Base-by-base conservation (phyloP, 2,113 vertebrate genomes). In the Propithecus coquereli region DNA sequence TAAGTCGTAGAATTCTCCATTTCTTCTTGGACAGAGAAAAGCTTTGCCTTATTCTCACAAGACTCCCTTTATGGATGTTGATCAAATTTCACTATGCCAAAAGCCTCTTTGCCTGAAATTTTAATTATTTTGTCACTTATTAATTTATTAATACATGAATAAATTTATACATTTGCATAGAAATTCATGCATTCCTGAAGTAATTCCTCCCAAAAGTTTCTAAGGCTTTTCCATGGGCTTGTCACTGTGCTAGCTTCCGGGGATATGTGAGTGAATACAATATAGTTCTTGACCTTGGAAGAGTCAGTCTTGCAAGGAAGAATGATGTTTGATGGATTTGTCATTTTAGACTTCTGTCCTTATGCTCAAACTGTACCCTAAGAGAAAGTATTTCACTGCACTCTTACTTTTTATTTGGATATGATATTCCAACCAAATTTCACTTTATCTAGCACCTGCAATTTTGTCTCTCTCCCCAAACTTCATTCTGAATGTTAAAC, bases 61-160 rank as follows among this genome's bases (percentile, higher is more conserved):
- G 30, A 37, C 37, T 63, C 43, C 17, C 27, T 87, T 61, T 23
- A 77, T 22, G 40, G 6, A 80, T 65, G 37, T 23, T 79, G 59
- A 83, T 90, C 25, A 92, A 92, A 86, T 94, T 59, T 74, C 57
- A 92, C 76, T 90, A 76, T 71, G 34, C 18, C 89, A 57, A 52
- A 3, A 76, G 34, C 1, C 12, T 37, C 37, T 79, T 92, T 11
- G 22, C 40, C 65, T 91, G 65, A 96, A 59, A 7, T 89, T 86
- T 94, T 92, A 87, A 84, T 92, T 89, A 87, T 73, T 90, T 30
- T 87, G 92, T 95, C 50, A 85, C 63, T 97, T 68, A 87, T 79
- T 87, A 88, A 61, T 85, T 86, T 3, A 83, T 77, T 76, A 30
- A 73, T 40, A 8, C 27, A 74, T 87, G 18, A 73, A 45, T 79